Conservation (phyloP, 2,888 invertebrate species). For the Pterostichus madidus region DNA sequence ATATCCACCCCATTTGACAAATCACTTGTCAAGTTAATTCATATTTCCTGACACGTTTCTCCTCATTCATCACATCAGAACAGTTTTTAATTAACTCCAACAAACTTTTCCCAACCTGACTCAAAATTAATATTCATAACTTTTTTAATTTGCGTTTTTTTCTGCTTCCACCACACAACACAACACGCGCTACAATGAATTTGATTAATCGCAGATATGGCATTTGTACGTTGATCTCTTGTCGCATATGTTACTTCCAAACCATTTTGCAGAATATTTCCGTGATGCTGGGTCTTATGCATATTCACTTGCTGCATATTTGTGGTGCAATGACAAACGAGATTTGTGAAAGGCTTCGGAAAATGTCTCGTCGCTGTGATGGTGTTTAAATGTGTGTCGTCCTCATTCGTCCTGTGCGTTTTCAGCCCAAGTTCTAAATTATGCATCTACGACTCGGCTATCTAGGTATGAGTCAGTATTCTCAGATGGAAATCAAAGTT, state of each 20-base stretch:
- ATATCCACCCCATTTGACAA: conserved; percentile 22
- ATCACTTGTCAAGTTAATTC: conserved; percentile 46
- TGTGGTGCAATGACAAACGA: conserved; percentile 30
- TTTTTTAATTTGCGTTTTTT: conserved; percentile 64
- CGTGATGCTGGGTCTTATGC: not conserved
- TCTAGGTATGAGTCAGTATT: no score
- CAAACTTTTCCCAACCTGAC: conserved; percentile 54
- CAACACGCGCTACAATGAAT: conserved; percentile 25
- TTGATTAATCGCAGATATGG: conserved; percentile 54
- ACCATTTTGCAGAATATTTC: conserved; percentile 48
- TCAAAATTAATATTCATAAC: conserved; percentile 65
- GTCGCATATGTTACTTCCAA: conserved; percentile 13
- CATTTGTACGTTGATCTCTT: not conserved
- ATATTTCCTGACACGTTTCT: conserved; percentile 54
- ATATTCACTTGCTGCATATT: not conserved
- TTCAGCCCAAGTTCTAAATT: no score
- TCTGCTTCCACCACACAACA: conserved; percentile 19
- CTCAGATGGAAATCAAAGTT: no score
- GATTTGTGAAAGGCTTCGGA: not conserved
- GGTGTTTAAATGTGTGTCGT: conserved; percentile 14
- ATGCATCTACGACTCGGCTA: no score
- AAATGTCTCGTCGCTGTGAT: conserved; percentile 24
- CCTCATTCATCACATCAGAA: conserved; percentile 62
- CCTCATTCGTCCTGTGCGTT: no score
- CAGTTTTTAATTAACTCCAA: conserved; percentile 63